A percentile compares a stretch with the other conserved stretches of the same genome.
These are phyloP conservation scores for Cathartes aura DNA, from an alignment of 2,113 vertebrate species.

Conservation along the genomic window DNA sequence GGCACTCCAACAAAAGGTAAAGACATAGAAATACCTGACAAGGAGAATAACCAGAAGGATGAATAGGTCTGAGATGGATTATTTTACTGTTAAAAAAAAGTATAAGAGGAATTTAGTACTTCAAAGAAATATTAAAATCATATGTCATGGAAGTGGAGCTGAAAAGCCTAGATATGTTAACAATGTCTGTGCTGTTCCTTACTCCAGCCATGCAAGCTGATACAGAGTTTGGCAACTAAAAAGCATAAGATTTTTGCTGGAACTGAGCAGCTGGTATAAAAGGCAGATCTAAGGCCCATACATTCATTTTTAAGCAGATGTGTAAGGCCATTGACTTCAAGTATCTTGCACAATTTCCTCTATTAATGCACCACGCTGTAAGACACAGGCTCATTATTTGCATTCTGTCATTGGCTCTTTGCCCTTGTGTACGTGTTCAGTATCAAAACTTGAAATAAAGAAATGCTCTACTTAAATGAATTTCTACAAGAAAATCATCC, in stretches of 20 bases:
- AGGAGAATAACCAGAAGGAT: background rate
- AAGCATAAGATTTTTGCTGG: background rate
- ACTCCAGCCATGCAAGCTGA: background rate
- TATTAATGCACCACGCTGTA: accelerated
- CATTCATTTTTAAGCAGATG: background rate
- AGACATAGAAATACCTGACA: background rate
- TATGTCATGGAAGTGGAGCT: background rate
- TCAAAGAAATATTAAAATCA: background rate
- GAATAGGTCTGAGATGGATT: background rate
- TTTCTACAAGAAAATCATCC: background rate
- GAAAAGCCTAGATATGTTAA: background rate
- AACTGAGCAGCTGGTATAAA: background rate
- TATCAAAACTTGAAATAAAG: background rate
- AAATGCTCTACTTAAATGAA: background rate
- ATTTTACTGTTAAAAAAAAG: background rate
- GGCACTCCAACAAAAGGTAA: background rate
- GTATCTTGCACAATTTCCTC: background rate
- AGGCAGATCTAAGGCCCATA: background rate
- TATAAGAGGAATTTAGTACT: background rate
- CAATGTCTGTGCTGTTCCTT: background rate
- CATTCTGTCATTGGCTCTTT: background rate
- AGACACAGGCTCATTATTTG: background rate
- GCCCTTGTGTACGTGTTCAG: background rate
- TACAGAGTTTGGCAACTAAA: background rate
- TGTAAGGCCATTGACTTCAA: background rate